Percentiles rank a stretch among this genome's conserved stretches.
phyloP scores from a whole-genome alignment of 2,797 vertebrate species.

The Sebastes nivosus region DNA sequence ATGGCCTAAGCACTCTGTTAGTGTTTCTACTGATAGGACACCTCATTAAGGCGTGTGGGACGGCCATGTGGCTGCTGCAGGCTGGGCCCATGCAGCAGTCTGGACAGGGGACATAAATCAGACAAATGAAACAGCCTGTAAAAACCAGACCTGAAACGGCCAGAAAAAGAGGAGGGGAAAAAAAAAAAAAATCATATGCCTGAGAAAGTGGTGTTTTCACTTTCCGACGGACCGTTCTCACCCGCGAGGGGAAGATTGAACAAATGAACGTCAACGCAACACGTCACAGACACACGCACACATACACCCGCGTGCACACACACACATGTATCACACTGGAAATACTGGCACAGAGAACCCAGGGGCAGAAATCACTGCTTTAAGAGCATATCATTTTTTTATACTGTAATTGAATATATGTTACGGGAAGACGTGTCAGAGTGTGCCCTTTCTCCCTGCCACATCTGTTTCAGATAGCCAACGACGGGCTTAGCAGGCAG shows the following conservation, averaged over 20 bases:
- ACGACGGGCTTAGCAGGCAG: slow-evolving; percentile 53
- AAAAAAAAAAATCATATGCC: slow-evolving; percentile 67
- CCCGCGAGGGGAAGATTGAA: slow-evolving; percentile 67
- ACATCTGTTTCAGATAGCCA: slow-evolving; percentile 78
- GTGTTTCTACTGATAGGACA: slow-evolving; percentile 87
- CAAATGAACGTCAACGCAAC: slow-evolving; percentile 69
- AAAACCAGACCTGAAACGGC: slow-evolving; percentile 83
- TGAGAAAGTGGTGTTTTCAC: slow-evolving; percentile 82
- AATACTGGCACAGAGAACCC: slow-evolving; percentile 47
- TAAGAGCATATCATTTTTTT: slow-evolving; percentile 80
- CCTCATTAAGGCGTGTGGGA: slow-evolving; percentile 83
- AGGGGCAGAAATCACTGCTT: slow-evolving; percentile 69
- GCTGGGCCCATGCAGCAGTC: slow-evolving; percentile 69
- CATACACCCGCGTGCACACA: neutral
- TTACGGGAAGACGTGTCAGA: slow-evolving; percentile 74
- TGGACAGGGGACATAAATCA: slow-evolving; percentile 86
- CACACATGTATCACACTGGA: slow-evolving; percentile 18
- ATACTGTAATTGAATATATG: slow-evolving; percentile 76
- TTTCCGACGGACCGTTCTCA: slow-evolving; percentile 74
- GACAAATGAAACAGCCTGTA: slow-evolving; percentile 86
- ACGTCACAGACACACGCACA: slow-evolving; percentile 50
- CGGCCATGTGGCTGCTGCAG: slow-evolving; percentile 81
- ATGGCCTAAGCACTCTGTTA: slow-evolving; percentile 82
- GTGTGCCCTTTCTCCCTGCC: slow-evolving; percentile 65
- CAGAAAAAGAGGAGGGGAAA: slow-evolving; percentile 65